Conservation (phyloP, 2,888 invertebrate genomes). For the Drosophila testacea region DNA sequence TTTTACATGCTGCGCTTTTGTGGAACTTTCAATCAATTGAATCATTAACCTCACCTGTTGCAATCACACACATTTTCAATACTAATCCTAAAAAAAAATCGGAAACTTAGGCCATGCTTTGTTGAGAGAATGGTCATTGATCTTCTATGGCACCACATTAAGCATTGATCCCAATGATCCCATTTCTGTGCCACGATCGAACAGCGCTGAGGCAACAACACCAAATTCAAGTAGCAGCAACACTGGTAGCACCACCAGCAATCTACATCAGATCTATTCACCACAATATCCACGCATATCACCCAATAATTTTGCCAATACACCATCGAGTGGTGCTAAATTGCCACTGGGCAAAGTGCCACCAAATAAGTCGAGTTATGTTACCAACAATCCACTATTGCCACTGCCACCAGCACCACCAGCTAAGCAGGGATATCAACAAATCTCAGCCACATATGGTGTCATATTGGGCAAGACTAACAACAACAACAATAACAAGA, state of each 20-base stretch:
- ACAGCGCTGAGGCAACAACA: slow-evolving; percentile 81
- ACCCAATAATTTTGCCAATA: slow-evolving; percentile 79
- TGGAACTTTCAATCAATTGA: slow-evolving; percentile 44
- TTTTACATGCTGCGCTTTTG: slow-evolving; percentile 78
- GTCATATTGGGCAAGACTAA: slow-evolving; percentile 74
- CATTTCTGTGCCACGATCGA: slow-evolving; percentile 84
- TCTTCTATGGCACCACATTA: slow-evolving; percentile 94
- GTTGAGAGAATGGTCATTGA: slow-evolving; percentile 96
- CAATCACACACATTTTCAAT: slow-evolving; percentile 2
- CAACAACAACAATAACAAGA: slow-evolving; percentile 38
- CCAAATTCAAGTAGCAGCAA: slow-evolving; percentile 72
- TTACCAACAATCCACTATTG: slow-evolving; percentile 72
- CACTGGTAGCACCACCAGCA: slow-evolving; percentile 75
- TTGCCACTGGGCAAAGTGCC: slow-evolving; percentile 68
- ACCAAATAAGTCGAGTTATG: slow-evolving; percentile 75
- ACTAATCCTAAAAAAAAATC: not conserved
- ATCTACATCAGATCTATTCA: slow-evolving; percentile 83
- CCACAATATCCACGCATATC: slow-evolving; percentile 83
- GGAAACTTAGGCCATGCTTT: slow-evolving; percentile 91
- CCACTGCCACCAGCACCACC: slow-evolving; percentile 49
- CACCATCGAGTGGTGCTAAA: slow-evolving; percentile 58
- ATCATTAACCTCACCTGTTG: slow-evolving; percentile 36
- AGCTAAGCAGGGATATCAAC: slow-evolving; percentile 80
- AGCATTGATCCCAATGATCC: slow-evolving; percentile 88
- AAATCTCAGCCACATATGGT: slow-evolving; percentile 82